Percentiles rank a stretch among this genome's conserved stretches.
Conservation (phyloP, 2,113 vertebrate species). For the Aldabrachelys gigantea region DNA sequence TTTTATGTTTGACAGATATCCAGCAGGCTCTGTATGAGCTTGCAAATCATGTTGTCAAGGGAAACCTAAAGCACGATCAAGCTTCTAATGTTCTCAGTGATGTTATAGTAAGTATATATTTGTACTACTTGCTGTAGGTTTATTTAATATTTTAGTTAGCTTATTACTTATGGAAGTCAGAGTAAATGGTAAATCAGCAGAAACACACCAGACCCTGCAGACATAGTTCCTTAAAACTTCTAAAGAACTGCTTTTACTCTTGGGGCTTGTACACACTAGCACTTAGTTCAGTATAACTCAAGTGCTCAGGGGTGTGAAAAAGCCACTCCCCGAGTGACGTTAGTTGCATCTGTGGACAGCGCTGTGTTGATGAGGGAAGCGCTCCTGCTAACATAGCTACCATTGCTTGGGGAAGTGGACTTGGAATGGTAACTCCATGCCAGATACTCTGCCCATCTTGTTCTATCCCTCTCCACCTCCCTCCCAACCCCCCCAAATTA, state of each 20-base stretch:
- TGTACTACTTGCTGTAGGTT: background rate
- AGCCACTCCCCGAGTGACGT: no score
- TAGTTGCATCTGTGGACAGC: no score
- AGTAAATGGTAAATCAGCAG: background rate
- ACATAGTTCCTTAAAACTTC: rapidly evolving
- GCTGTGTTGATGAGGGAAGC: no score
- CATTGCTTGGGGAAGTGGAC: no score
- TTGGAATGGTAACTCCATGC: background rate
- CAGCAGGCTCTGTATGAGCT: slow-evolving; percentile 94
- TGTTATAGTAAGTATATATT: slow-evolving; percentile 86
- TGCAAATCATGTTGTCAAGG: slow-evolving; percentile 92
- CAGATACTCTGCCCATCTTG: no score
- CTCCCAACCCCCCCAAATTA: no score
- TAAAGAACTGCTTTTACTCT: background rate
- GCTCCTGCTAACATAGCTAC: no score
- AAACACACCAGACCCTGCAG: background rate
- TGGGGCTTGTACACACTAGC: no score
- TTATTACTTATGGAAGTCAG: rapidly evolving
- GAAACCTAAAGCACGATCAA: slow-evolving; percentile 94
- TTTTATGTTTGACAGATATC: slow-evolving; percentile 84
- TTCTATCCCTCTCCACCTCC: no score
- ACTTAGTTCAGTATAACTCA: no score
- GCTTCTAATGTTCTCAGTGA: slow-evolving; percentile 89
- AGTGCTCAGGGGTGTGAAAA: no score
- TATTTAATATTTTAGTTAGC: background rate